These are phyloP conservation scores for Helobdella robusta DNA, from an alignment of 2,888 invertebrate genomes.

Conservation along the genomic window DNA sequence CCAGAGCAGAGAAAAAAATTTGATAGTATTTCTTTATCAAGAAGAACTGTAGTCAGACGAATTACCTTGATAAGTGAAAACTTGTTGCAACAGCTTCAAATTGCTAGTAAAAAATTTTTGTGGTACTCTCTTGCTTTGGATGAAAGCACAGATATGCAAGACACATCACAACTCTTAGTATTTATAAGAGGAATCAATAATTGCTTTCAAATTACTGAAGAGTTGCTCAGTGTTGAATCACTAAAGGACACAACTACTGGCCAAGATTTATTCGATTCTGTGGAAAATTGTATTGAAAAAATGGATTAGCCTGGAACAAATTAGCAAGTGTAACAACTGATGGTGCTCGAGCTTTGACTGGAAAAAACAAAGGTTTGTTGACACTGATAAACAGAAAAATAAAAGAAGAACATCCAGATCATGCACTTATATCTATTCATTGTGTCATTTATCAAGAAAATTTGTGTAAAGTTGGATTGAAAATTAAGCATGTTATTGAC, in stretches of 20 bases:
- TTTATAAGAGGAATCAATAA: not conserved
- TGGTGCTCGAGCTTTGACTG: not conserved
- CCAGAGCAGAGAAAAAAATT: not conserved
- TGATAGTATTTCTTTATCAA: not conserved
- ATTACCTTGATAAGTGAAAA: not conserved
- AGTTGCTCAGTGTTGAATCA: not conserved
- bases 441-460: constrained; percentile 1
- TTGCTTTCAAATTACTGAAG: not conserved
- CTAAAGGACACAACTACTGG: not conserved
- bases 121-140: constrained; percentile 6
- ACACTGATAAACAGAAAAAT: not conserved
- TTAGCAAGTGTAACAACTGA: not conserved
- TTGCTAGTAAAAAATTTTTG: not conserved
- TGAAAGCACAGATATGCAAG: constrained; percentile 5
- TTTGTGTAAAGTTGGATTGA: no score
- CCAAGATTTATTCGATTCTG: not conserved
- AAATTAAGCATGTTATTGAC: not conserved
- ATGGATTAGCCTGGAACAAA: not conserved
- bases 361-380: not conserved
- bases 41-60: not conserved
- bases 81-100: not conserved
- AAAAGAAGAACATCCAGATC: not conserved
- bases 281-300: not conserved
- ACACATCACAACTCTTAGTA: not conserved
- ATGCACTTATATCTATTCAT: constrained; percentile 8